Evolutionary conservation across 2,888 invertebrate genomes (phyloP).

Genomic region (Diploptera punctata): DNA sequence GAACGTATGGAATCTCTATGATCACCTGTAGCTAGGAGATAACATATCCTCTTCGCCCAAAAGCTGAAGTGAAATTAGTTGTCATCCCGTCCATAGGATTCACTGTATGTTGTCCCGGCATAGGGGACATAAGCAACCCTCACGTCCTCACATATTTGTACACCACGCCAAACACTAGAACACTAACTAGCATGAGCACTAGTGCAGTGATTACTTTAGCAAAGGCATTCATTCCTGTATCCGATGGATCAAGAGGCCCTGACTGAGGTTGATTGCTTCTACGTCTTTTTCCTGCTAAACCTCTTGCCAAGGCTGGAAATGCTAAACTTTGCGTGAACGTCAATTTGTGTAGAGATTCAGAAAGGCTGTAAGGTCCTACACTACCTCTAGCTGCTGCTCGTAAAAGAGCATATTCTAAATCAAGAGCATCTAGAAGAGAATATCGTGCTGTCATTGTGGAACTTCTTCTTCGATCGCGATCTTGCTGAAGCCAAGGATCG

Average conservation of each 20-base stretch:
- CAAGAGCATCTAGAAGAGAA: slow-evolving; percentile 73
- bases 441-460: slow-evolving; percentile 68
- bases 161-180: slow-evolving; percentile 74
- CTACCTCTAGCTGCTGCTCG: slow-evolving; percentile 73
- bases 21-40: slow-evolving; percentile 13
- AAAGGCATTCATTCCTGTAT: slow-evolving; percentile 71
- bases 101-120: slow-evolving; percentile 39
- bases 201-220: slow-evolving; percentile 75
- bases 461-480: slow-evolving; percentile 59
- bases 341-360: slow-evolving; percentile 74
- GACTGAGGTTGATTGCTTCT: slow-evolving; percentile 46
- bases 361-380: slow-evolving; percentile 70
- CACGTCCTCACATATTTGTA: slow-evolving; percentile 78
- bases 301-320: slow-evolving; percentile 73
- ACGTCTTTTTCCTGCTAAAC: slow-evolving; percentile 68
- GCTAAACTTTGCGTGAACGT: slow-evolving; percentile 71
- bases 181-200: slow-evolving; percentile 71
- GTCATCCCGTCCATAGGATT: not conserved
- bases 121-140: slow-evolving; percentile 75
- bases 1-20: too few relatives aligned
- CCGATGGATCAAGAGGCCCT: slow-evolving; percentile 65
- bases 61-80: not conserved
- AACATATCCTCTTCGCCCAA: not conserved
- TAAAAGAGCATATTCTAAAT: slow-evolving; percentile 72
- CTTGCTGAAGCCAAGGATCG: slow-evolving; percentile 51